Conservation (phyloP, 2,888 invertebrate genomes). For the Drosophila bunnanda region DNA sequence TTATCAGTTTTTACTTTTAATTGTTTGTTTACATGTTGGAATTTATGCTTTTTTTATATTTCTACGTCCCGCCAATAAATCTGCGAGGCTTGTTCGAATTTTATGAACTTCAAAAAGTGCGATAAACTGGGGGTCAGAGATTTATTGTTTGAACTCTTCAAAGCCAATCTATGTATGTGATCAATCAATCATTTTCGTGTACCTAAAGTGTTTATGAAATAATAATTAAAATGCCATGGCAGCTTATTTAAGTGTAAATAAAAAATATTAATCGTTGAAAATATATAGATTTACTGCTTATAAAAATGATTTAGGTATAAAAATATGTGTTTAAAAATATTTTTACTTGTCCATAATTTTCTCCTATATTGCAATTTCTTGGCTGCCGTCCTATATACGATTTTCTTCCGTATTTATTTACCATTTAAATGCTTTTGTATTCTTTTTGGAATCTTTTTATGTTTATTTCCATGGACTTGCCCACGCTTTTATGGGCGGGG, state of each 20-base stretch:
- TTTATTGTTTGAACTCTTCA: constrained; percentile 1
- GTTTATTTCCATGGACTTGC: constrained; percentile 1
- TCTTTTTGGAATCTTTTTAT: constrained; percentile 1
- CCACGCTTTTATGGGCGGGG: constrained; percentile 11
- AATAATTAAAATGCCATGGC: background rate
- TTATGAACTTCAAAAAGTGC: constrained; percentile 19
- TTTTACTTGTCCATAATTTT: background rate
- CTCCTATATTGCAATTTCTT: background rate
- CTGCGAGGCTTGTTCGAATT: background rate
- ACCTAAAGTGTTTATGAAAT: background rate
- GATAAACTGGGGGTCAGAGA: constrained; percentile 3
- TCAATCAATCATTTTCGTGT: constrained; percentile 2
- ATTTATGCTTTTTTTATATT: constrained; percentile 16
- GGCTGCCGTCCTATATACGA: background rate
- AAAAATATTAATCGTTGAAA: background rate
- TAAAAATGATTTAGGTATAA: no score
- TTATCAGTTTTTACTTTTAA: constrained; percentile 36
- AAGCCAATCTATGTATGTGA: background rate
- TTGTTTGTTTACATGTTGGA: constrained; percentile 17
- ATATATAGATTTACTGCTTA: background rate
- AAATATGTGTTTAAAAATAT: background rate
- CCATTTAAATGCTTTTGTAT: constrained; percentile 6
- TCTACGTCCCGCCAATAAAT: constrained; percentile 4
- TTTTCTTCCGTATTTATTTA: constrained; percentile 10
- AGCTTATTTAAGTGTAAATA: background rate